Percentiles rank a stretch among this genome's conserved stretches.
Evolutionary conservation across 2,888 invertebrate genomes (phyloP).

Genomic region (Epistrophe eligans): DNA sequence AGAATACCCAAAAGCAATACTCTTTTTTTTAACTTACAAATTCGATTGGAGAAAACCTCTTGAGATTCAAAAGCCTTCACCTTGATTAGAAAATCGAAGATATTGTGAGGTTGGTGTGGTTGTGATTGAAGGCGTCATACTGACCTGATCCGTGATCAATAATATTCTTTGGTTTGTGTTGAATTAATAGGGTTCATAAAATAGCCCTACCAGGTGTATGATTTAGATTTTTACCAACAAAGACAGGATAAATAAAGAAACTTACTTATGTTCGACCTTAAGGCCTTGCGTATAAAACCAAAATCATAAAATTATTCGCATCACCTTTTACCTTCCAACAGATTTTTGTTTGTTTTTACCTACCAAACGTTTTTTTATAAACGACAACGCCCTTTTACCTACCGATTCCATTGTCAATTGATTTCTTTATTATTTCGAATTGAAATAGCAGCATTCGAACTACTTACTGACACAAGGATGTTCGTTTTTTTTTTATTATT

Average conservation of each 20-base stretch:
- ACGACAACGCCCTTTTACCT: constrained; percentile 40
- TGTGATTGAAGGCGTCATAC: constrained; percentile 48
- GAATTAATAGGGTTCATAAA: constrained; percentile 44
- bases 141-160: constrained; percentile 57
- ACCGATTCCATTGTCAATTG: constrained; percentile 51
- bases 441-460: constrained; percentile 46
- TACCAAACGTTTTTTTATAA: constrained; percentile 3
- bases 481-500: neutral
- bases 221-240: constrained; percentile 35
- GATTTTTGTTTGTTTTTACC: constrained; percentile 15
- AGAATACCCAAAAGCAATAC: constrained; percentile 8
- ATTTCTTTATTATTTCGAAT: constrained; percentile 19
- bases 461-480: constrained; percentile 64
- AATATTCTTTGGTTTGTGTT: constrained; percentile 38
- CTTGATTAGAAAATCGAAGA: constrained; percentile 20
- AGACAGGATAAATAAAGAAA: constrained; percentile 36
- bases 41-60: constrained; percentile 2
- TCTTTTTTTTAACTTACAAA: constrained; percentile 53
- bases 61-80: neutral
- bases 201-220: neutral
- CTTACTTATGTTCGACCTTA: constrained; percentile 53
- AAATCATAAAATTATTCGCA: constrained; percentile 1
- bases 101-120: neutral
- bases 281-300: constrained; percentile 1
- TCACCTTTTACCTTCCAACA: constrained; percentile 5